A percentile compares a stretch with the other conserved stretches of the same genome.
These are phyloP conservation scores for Chrysochloris asiatica DNA, from an alignment of 2,113 vertebrate species.

Conservation along the genomic window DNA sequence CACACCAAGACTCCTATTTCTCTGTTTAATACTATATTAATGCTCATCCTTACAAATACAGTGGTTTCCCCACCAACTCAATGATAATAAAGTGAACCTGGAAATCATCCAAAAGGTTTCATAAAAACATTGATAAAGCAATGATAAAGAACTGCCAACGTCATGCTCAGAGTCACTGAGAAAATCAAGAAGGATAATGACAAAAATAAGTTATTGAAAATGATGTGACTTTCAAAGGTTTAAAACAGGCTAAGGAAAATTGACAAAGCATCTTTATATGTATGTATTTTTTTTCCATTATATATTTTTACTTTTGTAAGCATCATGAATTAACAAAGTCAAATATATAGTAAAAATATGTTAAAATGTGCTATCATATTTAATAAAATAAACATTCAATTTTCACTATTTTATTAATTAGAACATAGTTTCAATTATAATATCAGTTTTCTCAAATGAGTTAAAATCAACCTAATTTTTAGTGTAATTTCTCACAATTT, in stretches of 20 bases:
- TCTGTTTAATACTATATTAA: background rate
- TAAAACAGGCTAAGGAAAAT: too few species aligned
- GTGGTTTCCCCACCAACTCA: background rate
- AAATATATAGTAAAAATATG: background rate
- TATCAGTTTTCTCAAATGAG: background rate
- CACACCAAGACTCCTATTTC: too few species aligned
- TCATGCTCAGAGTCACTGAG: background rate
- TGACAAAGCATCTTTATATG: too few species aligned
- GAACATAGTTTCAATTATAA: background rate
- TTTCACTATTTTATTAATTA: too few species aligned
- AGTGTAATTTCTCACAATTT: constrained; percentile 4
- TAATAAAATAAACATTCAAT: too few species aligned
- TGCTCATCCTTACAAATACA: background rate
- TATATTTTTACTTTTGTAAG: too few species aligned
- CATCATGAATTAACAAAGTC: too few species aligned
- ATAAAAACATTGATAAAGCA: background rate
- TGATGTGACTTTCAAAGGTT: background rate
- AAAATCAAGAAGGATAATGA: background rate
- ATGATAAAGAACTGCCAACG: background rate
- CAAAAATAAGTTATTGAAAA: background rate
- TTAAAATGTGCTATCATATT: background rate
- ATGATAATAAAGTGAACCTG: background rate
- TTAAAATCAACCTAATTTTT: background rate
- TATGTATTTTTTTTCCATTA: too few species aligned
- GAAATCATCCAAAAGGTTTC: constrained; percentile 7